Conservation (phyloP, 2,888 invertebrate genomes). For the Orthosia incerta region DNA sequence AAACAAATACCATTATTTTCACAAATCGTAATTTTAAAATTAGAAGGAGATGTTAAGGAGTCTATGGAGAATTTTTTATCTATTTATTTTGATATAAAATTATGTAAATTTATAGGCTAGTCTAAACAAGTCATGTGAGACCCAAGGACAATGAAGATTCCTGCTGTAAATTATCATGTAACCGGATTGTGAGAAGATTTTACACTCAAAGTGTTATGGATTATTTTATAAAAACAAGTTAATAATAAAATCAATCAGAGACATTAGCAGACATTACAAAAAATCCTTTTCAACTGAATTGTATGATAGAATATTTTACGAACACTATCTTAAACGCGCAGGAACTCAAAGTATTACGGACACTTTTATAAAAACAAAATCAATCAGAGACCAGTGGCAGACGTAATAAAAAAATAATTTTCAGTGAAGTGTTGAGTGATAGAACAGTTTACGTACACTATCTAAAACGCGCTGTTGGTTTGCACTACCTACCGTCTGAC, state of each 20-base stretch:
- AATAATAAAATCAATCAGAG: too few relatives aligned
- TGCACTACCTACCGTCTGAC: slow-evolving; percentile 58
- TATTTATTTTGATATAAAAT: background rate
- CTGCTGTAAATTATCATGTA: slow-evolving; percentile 9
- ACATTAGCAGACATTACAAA: too few relatives aligned
- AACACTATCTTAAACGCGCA: too few relatives aligned
- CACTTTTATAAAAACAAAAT: slow-evolving; percentile 8
- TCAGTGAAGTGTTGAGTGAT: slow-evolving; percentile 17
- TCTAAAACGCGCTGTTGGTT: slow-evolving; percentile 51
- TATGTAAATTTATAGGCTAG: background rate
- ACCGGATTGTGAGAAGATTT: slow-evolving; percentile 15
- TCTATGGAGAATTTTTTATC: too few relatives aligned
- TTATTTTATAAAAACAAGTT: background rate
- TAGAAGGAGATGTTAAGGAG: background rate
- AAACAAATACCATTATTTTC: too few relatives aligned
- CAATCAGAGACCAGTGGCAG: slow-evolving; percentile 1
- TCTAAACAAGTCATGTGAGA: slow-evolving; percentile 17
- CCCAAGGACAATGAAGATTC: slow-evolving; percentile 28
- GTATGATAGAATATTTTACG: too few relatives aligned
- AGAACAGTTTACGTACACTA: slow-evolving; percentile 46
- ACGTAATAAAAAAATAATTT: slow-evolving; percentile 13
- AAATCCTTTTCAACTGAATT: too few relatives aligned
- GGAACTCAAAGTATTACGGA: background rate
- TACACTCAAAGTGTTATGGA: slow-evolving; percentile 3
- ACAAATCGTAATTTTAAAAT: background rate